These are phyloP conservation scores for Ophioninae sp. DNA, from an alignment of 2,888 invertebrate species.

Conservation along the genomic window DNA sequence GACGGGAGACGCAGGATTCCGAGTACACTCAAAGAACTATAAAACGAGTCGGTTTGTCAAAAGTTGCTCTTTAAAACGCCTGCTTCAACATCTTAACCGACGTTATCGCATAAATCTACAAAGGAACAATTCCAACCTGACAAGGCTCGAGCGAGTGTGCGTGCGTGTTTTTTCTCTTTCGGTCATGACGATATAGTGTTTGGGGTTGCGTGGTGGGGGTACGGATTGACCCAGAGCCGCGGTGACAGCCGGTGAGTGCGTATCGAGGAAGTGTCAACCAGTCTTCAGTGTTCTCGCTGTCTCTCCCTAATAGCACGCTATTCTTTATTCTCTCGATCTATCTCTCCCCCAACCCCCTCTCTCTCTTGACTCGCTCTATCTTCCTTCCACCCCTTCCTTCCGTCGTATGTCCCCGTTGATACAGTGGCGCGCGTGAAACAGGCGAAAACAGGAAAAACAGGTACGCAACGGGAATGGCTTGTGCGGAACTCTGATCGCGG, in stretches of 20 bases:
- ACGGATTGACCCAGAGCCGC: slow-evolving; percentile 53
- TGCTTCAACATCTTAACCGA: not conserved
- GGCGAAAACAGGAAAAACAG: slow-evolving; percentile 69
- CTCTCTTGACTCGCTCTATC: slow-evolving; percentile 36
- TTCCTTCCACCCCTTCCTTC: slow-evolving; percentile 18
- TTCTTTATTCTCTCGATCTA: slow-evolving; percentile 24
- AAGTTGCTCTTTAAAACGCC: slow-evolving; percentile 19
- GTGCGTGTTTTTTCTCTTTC: slow-evolving; percentile 10
- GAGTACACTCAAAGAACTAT: slow-evolving; percentile 77
- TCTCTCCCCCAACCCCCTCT: slow-evolving; percentile 17
- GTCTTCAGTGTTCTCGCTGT: slow-evolving; percentile 40
- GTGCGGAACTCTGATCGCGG: slow-evolving; percentile 51
- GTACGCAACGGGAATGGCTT: slow-evolving; percentile 64
- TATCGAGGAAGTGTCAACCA: slow-evolving; percentile 61
- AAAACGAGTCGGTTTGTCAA: slow-evolving; percentile 69
- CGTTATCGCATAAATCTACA: not conserved
- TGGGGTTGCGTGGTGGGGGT: slow-evolving; percentile 26
- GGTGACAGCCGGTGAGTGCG: slow-evolving; percentile 65
- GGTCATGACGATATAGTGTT: slow-evolving; percentile 7
- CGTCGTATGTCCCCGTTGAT: slow-evolving; percentile 25
- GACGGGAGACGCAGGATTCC: slow-evolving; percentile 79
- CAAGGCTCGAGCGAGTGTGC: not conserved
- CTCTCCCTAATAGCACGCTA: slow-evolving; percentile 31
- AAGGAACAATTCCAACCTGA: slow-evolving; percentile 16
- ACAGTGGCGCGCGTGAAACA: slow-evolving; percentile 56